Conservation (phyloP, 2,797 vertebrate species). For the Gila robusta region DNA sequence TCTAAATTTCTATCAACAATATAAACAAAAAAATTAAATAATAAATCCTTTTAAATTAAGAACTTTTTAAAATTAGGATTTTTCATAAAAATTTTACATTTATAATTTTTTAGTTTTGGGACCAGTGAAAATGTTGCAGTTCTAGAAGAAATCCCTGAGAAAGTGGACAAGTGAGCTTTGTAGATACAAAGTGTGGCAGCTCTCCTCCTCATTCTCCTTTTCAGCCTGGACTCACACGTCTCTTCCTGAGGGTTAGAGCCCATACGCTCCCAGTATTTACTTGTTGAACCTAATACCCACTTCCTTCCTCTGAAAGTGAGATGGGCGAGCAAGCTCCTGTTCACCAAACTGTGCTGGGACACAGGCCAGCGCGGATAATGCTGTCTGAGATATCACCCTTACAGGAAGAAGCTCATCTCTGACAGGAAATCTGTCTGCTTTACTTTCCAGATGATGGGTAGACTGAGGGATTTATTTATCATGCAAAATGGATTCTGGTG, state of each 20-base stretch:
- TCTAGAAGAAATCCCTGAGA: neutral
- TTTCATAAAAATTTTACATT: neutral
- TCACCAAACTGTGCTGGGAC: constrained; percentile 39
- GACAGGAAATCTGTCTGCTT: constrained; percentile 48
- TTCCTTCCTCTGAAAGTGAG: constrained; percentile 62
- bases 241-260: constrained; percentile 63
- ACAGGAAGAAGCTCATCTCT: constrained; percentile 50
- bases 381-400: constrained; percentile 49
- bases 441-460: constrained; percentile 31
- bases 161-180: neutral
- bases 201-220: neutral
- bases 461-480: constrained; percentile 32
- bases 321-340: constrained; percentile 26
- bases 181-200: neutral
- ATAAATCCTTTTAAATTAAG: neutral
- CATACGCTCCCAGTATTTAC: constrained; percentile 68
- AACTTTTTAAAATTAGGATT: neutral
- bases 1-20: too few relatives aligned
- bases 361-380: constrained; percentile 19
- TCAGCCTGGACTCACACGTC: neutral
- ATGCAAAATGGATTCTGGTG: constrained; percentile 28
- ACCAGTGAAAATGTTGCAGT: neutral
- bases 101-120: too few relatives aligned
- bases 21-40: neutral
- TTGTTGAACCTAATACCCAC: constrained; percentile 66